Base-by-base conservation (phyloP, 64 coral and sea anemone genomes). In the Catalaphyllia jardinei region DNA sequence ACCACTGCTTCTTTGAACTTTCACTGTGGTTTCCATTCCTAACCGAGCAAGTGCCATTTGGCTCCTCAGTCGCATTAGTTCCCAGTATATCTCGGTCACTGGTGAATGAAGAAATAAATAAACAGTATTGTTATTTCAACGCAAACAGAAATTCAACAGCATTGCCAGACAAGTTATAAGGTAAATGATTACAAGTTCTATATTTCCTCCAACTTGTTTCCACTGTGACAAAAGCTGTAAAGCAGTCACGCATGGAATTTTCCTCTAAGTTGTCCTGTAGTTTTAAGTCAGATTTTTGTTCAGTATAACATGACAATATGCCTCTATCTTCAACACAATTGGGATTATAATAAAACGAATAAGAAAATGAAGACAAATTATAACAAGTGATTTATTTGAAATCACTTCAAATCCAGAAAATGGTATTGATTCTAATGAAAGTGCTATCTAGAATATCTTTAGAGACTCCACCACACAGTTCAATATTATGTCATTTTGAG, bases 51-150 rank as follows among this genome's bases (percentile, higher is more conserved):
- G 59, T 28, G 96, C 90, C 96, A 98, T 98, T 87, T 93, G 76
- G 29, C 83, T 86, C 17, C 96, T 90, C 42, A 98, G 83, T 88
- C 93, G 84, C 96, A 98, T 98, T 62, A 98, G 29, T 42, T 98
- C 96, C 96, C 96, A 98, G 77, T 92, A 98, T 55, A 98, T 98
- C 89, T 98, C 96, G 30, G 96, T 90, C 54, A 89, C 96, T 98
- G 20, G n/a, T 35, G 17, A 63, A 22, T 31, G n/a, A 63, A 83
- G 10, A 27, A 81, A 39, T 46, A 18, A 35, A 20, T 73, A 78
- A 89, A 92, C 15, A 89, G n/a, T n/a, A n/a, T n/a, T n/a, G n/a
- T 10, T 39, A 39, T 39, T 39, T 46, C 28, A 75, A 50, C 61
- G 2, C 28, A 28, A 50, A n/a, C 4, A 51, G n/a, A 11, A 11